Evolutionary conservation across 2,113 vertebrate genomes (phyloP), one percentile per base, ranked within the genome.

Genomic region (Plecotus auritus): DNA sequence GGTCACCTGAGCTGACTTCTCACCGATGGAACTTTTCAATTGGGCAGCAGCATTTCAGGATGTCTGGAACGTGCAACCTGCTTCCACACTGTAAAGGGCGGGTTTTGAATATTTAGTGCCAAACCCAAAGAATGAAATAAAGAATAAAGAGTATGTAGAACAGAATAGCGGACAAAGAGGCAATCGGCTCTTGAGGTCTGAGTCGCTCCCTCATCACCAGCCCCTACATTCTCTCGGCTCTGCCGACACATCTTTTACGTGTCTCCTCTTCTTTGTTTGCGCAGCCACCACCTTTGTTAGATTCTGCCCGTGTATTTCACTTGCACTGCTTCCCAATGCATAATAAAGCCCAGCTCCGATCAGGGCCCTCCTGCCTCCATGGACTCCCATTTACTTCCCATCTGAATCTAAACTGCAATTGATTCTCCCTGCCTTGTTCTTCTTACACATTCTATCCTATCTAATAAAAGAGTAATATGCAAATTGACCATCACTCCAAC

Each of bases 151-250:
- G 5, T 12, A 7, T 20, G 2, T 12, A 32, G 45, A 37, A 77
- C 12, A 72, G 47, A 26, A 28, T 0, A 47, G 51, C 1, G 40
- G 45, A 37, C 42, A 37, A 16, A 74, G 0, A 35, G 40, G 23
- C 32, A 45, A n/a, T 40, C 0, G 0, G 5, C 20, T 26, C 47
- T 45, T n/a, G 9, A 20, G 5, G 32, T 2, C 4, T 26, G 9
- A 54, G 5, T 0, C 0, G 0, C 6, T 22, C 5, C 1, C 18
- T 42, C 26, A 18, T 16, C 12, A 13, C 18, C 14, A 72, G 20
- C 2, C 0, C 7, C 9, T 61, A 0, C 0, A 0, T 26, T 77
- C 35, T 2, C 0, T 17, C 23, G 16, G 0, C 7, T 26, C 45
- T 4, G 1, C 10, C 17, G 37, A 51, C 23, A 0, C 4, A 2